These are phyloP conservation scores for Ornithoptera priamus DNA, from an alignment of 2,888 invertebrate genomes.

Conservation along the genomic window DNA sequence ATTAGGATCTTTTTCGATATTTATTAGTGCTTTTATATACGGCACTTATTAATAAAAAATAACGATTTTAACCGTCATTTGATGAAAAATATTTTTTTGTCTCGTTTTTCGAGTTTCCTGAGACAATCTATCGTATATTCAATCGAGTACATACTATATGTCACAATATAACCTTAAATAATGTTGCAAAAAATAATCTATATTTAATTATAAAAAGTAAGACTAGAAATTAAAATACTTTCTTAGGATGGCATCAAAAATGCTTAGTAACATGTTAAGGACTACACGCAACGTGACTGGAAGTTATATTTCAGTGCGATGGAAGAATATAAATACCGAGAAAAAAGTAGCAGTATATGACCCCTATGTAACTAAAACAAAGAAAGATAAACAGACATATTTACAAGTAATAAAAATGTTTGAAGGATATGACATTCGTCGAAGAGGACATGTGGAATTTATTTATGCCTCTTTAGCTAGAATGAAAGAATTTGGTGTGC, in stretches of 20 bases:
- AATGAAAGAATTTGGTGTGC: conserved; percentile 94
- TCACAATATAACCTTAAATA: conserved; percentile 20
- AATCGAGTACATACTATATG: conserved; percentile 2
- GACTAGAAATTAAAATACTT: background rate
- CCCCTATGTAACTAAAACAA: conserved; percentile 70
- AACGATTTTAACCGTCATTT: no score
- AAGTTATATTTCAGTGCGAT: conserved; percentile 53
- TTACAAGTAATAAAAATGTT: conserved; percentile 88
- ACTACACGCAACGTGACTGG: conserved; percentile 41
- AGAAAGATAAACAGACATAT: conserved; percentile 84
- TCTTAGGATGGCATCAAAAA: conserved; percentile 54
- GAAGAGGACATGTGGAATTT: conserved; percentile 95
- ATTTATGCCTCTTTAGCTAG: conserved; percentile 92
- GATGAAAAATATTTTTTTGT: no score
- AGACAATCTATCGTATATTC: background rate
- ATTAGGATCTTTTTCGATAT: no score
- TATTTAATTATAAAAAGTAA: background rate
- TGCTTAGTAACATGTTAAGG: conserved; percentile 54
- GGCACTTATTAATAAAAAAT: no score
- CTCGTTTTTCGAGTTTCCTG: no score
- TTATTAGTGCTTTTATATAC: no score
- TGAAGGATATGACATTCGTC: conserved; percentile 82
- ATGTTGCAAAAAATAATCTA: background rate
- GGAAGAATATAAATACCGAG: conserved; percentile 52
- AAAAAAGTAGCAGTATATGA: conserved; percentile 65